These are phyloP conservation scores for Branchellion lobata DNA, from an alignment of 2,888 invertebrate species.

Conservation along the genomic window DNA sequence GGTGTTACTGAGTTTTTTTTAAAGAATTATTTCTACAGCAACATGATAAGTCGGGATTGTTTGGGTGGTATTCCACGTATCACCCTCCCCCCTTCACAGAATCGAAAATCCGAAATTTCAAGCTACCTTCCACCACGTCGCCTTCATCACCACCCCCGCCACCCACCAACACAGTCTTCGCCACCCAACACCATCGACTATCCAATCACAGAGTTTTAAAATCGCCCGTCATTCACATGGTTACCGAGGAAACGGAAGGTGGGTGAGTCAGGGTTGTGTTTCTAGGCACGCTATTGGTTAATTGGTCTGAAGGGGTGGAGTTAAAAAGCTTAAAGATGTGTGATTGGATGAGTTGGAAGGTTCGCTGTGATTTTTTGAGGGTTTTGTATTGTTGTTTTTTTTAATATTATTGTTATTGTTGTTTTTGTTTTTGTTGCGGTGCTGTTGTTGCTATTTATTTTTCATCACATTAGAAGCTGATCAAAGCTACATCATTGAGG, in stretches of 20 bases:
- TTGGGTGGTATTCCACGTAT: too few species aligned
- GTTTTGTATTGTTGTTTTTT: not conserved
- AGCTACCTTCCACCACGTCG: not conserved
- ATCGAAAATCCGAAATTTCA: conserved; percentile 11
- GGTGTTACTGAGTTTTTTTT: too few species aligned
- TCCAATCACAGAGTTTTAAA: not conserved
- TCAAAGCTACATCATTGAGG: not conserved
- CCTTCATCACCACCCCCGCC: not conserved
- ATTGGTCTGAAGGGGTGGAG: not conserved
- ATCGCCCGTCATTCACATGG: conserved; percentile 10
- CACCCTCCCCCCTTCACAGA: not conserved
- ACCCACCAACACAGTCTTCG: not conserved
- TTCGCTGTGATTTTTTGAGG: not conserved
- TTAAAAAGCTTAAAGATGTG: not conserved
- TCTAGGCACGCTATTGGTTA: too few species aligned
- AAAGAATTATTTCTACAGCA: too few species aligned
- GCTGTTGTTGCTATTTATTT: too few species aligned
- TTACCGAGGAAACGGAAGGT: not conserved
- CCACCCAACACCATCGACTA: not conserved
- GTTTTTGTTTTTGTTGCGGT: too few species aligned
- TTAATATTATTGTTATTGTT: not conserved
- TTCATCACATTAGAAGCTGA: too few species aligned
- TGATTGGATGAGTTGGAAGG: not conserved
- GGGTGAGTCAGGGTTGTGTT: not conserved
- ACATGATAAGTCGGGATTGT: too few species aligned